Percentiles rank a stretch among this genome's conserved stretches.
Conservation (phyloP, 2,888 invertebrate species). For the Cacoxenus indagator region DNA sequence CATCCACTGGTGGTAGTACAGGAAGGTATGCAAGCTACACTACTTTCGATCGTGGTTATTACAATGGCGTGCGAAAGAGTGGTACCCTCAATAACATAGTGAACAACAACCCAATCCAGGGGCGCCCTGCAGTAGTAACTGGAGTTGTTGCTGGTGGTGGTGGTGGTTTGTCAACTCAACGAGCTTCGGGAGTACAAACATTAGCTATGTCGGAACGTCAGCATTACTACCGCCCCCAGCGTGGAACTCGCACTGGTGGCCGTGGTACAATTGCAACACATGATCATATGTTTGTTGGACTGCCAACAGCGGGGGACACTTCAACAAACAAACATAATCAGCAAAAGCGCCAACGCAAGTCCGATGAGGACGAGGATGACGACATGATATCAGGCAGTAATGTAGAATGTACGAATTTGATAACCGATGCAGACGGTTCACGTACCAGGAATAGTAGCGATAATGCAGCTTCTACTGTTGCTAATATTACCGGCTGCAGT, state of each 20-base stretch:
- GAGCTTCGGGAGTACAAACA: slow-evolving; percentile 41
- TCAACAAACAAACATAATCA: slow-evolving; percentile 34
- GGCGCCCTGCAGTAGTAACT: slow-evolving; percentile 11
- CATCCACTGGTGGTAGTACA: slow-evolving; percentile 45
- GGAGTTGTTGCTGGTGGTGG: slow-evolving; percentile 28
- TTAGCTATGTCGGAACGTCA: slow-evolving; percentile 36
- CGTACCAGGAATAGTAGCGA: slow-evolving; percentile 36
- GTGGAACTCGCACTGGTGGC: slow-evolving; percentile 24
- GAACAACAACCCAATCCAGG: slow-evolving; percentile 30
- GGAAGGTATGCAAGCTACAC: slow-evolving; percentile 64
- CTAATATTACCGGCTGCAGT: slow-evolving; percentile 5
- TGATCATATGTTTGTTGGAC: slow-evolving; percentile 23
- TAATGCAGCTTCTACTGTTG: slow-evolving; percentile 41
- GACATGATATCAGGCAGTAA: slow-evolving; percentile 62
- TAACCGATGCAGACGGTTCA: slow-evolving; percentile 47
- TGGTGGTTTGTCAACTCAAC: slow-evolving; percentile 36
- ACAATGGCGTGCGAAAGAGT: slow-evolving; percentile 67
- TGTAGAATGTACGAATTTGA: slow-evolving; percentile 67
- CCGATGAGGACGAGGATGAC: slow-evolving; percentile 51
- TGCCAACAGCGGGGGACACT: slow-evolving; percentile 37
- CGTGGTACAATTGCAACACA: neutral
- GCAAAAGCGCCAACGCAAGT: slow-evolving; percentile 42
- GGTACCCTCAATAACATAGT: slow-evolving; percentile 68
- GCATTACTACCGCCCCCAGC: slow-evolving; percentile 23
- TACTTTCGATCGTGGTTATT: slow-evolving; percentile 63